A percentile compares a stretch with the other conserved stretches of the same genome.
phyloP scores from a whole-genome alignment of 2,113 vertebrate species.

The Aegithalos caudatus region DNA sequence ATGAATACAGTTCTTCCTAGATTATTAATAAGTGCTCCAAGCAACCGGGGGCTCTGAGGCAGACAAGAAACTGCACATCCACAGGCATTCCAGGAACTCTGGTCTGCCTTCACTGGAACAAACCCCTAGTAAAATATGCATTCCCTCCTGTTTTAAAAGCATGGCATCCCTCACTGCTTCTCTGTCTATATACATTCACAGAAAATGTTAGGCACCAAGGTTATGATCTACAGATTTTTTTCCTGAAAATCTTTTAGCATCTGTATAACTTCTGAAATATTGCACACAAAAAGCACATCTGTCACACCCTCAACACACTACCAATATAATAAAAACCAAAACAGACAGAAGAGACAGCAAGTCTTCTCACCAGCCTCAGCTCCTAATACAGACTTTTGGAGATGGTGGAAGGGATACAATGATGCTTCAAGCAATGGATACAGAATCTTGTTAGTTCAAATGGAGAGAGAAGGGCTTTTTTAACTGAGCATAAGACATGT shows the following conservation, averaged over 20 bases:
- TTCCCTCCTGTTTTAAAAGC: background rate
- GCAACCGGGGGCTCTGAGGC: background rate
- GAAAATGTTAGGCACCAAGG: background rate
- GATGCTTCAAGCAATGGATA: background rate
- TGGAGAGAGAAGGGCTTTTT: background rate
- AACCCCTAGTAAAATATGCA: background rate
- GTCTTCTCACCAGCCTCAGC: background rate
- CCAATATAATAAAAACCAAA: background rate
- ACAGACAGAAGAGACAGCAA: background rate
- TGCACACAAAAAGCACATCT: background rate
- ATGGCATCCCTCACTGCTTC: background rate
- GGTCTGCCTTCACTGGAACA: background rate
- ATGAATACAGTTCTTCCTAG: background rate
- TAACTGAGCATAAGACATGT: background rate
- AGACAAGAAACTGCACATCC: slow-evolving; percentile 51
- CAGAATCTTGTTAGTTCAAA: background rate
- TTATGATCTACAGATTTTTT: background rate
- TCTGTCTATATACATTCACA: background rate
- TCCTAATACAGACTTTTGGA: background rate
- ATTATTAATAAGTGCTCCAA: slow-evolving; percentile 21
- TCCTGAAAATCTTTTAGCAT: background rate
- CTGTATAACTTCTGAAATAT: background rate
- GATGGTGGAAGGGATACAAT: background rate
- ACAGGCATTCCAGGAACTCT: slow-evolving; percentile 24
- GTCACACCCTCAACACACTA: background rate